A percentile compares a stretch with the other conserved stretches of the same genome.
Evolutionary conservation across 2,888 invertebrate species (phyloP).

Genomic region (Leptinotarsa juncta): DNA sequence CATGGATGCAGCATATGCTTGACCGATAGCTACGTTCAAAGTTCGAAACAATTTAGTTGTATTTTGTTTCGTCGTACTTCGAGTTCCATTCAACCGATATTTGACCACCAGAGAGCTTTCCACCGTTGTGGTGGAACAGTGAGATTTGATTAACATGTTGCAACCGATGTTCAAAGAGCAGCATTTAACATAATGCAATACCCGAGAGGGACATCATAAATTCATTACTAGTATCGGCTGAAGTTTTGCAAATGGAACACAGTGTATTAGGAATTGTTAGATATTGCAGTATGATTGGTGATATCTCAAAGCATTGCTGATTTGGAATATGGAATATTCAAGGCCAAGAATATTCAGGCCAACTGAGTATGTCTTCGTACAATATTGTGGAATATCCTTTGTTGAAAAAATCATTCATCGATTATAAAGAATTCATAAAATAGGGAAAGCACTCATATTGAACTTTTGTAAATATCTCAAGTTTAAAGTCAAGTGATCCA

Average conservation of each 20-base stretch:
- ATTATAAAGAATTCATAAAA: too few relatives aligned
- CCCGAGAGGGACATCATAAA: neutral
- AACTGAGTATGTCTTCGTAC: too few relatives aligned
- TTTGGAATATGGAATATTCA: too few relatives aligned
- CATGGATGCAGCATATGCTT: too few relatives aligned
- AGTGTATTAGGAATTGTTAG: neutral
- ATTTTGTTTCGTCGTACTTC: neutral
- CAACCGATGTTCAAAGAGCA: neutral
- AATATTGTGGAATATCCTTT: too few relatives aligned
- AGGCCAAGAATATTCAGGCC: too few relatives aligned
- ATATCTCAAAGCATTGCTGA: too few relatives aligned
- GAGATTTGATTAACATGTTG: neutral
- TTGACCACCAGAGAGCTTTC: neutral
- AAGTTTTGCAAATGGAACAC: neutral
- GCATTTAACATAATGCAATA: neutral
- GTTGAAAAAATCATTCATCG: too few relatives aligned
- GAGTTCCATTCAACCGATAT: neutral
- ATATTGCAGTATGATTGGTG: too few relatives aligned
- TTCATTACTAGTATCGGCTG: neutral
- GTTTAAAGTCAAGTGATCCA: too few relatives aligned
- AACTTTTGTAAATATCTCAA: too few relatives aligned
- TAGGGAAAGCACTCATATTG: too few relatives aligned
- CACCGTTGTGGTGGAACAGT: neutral
- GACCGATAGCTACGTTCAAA: neutral
- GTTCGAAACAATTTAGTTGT: neutral